These are phyloP conservation scores for Spatulosminthurus flaviceps DNA, from an alignment of 2,888 invertebrate species.

Conservation along the genomic window DNA sequence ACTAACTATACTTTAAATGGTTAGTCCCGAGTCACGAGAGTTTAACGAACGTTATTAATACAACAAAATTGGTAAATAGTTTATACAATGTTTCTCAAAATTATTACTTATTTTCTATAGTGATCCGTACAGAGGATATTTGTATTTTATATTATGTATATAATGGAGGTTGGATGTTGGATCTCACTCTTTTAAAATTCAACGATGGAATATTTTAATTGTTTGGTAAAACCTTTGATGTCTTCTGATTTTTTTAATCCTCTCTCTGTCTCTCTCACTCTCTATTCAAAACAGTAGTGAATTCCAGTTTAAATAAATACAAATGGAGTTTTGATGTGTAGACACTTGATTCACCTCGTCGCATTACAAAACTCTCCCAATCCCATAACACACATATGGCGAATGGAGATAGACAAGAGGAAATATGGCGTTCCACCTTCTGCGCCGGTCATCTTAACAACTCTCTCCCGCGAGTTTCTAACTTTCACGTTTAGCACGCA, in stretches of 20 bases:
- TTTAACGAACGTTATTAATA: no score
- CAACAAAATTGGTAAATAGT: no score
- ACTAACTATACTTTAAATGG: no score
- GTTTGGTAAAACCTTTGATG: constrained; percentile 9
- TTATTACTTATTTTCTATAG: no score
- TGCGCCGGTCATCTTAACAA: neutral
- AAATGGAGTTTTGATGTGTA: neutral
- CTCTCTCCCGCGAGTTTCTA: no score
- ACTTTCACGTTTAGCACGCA: no score
- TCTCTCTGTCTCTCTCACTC: no score
- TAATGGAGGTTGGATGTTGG: no score
- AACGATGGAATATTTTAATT: neutral
- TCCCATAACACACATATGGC: no score
- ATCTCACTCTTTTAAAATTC: neutral
- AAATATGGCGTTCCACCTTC: neutral
- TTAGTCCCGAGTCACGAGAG: no score
- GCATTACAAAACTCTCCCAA: constrained; percentile 5
- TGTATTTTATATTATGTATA: neutral
- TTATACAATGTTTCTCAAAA: no score
- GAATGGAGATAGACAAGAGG: neutral
- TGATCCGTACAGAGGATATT: no score
- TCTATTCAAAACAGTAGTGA: neutral
- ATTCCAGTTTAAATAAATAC: constrained; percentile 4
- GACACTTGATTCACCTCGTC: constrained; percentile 7
- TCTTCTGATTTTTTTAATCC: neutral